A percentile compares a stretch with the other conserved stretches of the same genome.
phyloP scores from a whole-genome alignment of 2,797 vertebrate genomes.

The Chaetodon trifasciatus region DNA sequence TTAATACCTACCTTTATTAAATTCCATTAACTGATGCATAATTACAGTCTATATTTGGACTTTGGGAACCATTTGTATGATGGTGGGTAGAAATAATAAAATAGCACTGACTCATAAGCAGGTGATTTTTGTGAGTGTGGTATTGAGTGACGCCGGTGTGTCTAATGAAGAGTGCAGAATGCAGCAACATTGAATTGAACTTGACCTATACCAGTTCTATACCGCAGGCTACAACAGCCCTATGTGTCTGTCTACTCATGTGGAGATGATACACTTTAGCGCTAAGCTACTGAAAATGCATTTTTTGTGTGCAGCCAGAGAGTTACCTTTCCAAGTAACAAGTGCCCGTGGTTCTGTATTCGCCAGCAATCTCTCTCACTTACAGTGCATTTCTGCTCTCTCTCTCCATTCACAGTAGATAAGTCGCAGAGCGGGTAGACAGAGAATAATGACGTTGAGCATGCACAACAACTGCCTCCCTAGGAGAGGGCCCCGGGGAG shows the following conservation, averaged over 20 bases:
- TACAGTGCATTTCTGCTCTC: conserved; percentile 64
- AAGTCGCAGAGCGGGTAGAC: conserved; percentile 72
- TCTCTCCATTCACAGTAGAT: conserved; percentile 69
- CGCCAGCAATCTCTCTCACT: conserved; percentile 69
- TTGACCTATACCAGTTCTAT: conserved; percentile 7
- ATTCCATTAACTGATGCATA: conserved; percentile 58
- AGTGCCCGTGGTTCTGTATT: conserved; percentile 69
- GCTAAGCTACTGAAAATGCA: conserved; percentile 46
- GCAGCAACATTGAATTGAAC: conserved; percentile 17
- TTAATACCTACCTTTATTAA: conserved; percentile 66
- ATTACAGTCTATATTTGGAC: conserved; percentile 60
- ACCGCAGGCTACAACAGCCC: conserved; percentile 21
- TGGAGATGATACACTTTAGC: conserved; percentile 58
- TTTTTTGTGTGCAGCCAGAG: conserved; percentile 45
- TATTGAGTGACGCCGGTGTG: neutral
- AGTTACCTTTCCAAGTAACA: conserved; percentile 68
- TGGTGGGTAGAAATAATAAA: conserved; percentile 20
- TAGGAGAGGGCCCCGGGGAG: conserved; percentile 73
- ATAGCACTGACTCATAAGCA: conserved; percentile 17
- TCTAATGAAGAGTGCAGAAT: neutral
- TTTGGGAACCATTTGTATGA: conserved; percentile 34
- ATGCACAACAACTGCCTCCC: conserved; percentile 77
- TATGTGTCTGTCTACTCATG: conserved; percentile 54
- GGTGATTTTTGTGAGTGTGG: conserved; percentile 7
- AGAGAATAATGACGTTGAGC: conserved; percentile 80